These are phyloP conservation scores for Apeltes quadracus DNA, from an alignment of 2,113 vertebrate species.

Conservation along the genomic window DNA sequence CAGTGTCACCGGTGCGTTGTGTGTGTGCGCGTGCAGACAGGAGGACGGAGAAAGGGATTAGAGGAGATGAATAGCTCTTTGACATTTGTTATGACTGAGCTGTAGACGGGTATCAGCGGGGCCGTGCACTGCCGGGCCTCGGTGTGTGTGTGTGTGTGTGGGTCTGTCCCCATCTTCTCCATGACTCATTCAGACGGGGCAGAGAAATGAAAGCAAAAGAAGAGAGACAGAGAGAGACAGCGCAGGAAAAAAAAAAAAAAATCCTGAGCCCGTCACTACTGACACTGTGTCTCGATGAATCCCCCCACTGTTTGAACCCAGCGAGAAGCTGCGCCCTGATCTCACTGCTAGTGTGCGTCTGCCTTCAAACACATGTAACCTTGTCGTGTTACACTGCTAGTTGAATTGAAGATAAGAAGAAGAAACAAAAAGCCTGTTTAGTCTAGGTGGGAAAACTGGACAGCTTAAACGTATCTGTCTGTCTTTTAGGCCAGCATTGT, in stretches of 20 bases:
- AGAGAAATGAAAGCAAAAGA: slow-evolving; percentile 51
- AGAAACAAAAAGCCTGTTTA: slow-evolving; percentile 41
- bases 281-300: slow-evolving; percentile 63
- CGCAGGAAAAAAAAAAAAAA: slow-evolving; percentile 5
- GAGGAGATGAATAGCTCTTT: slow-evolving; percentile 67
- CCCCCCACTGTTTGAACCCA: slow-evolving; percentile 57
- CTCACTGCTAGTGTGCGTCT: slow-evolving; percentile 34
- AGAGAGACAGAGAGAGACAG: not conserved
- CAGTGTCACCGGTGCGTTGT: slow-evolving; percentile 20
- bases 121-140: slow-evolving; percentile 54
- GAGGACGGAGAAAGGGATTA: slow-evolving; percentile 52
- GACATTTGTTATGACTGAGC: slow-evolving; percentile 69
- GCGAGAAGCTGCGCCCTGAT: slow-evolving; percentile 51
- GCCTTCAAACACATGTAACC: slow-evolving; percentile 8
- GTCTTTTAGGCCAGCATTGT: slow-evolving; percentile 44
- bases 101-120: slow-evolving; percentile 47
- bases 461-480: slow-evolving; percentile 39
- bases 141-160: slow-evolving; percentile 32
- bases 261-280: slow-evolving; percentile 53
- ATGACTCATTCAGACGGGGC: slow-evolving; percentile 68
- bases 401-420: slow-evolving; percentile 28
- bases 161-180: slow-evolving; percentile 62
- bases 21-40: slow-evolving; percentile 10
- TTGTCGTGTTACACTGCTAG: slow-evolving; percentile 11
- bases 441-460: slow-evolving; percentile 42